Evolutionary conservation across 2,797 vertebrate species (phyloP), one percentile per base, ranked within the genome.

Genomic region (Psittacula derbiana): DNA sequence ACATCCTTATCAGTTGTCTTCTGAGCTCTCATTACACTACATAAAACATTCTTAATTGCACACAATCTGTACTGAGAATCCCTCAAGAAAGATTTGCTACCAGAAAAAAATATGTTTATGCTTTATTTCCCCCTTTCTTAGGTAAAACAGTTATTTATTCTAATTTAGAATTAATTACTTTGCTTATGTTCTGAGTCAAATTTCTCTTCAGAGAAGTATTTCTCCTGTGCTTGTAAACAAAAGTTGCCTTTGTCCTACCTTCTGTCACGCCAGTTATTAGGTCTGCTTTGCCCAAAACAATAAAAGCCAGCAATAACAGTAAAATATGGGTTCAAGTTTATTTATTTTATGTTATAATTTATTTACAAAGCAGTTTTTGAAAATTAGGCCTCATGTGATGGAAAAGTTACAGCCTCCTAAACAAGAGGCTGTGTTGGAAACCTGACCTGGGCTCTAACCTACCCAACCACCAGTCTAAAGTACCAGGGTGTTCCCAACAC

Each of bases 151-250:
- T 87, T 92, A 80, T 72, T 76, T 91, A 64, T 90, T 96, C 82
- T 94, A 93, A 94, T 86, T 90, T 81, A 49, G 90, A 93, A 92
- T 91, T 92, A 91, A 95, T 93, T 96, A 85, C 78, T 72, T 83
- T 82, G 33, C 9, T 88, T 84, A 62, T 89, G 65, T 60, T 96
- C 53, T 44, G 72, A 67, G 25, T 80, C 33, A 10, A 93, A 71
- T 74, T 92, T 73, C 25, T 84, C 87, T 70, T 76, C 31, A 40
- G 81, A 65, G 82, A 66, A 71, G 21, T 81, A 72, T 67, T 94
- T 70, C 49, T 96, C 46, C 43, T 58, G 25, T 66, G 55, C 38
- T 85, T 92, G 65, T 62, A 67, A 95, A 58, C 44, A 96, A 79
- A 93, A 62, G 6, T 10, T 14, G 11, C 23, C 28, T 84, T 94